These are phyloP conservation scores for Austrolebias charrua DNA, from an alignment of 2,797 vertebrate genomes.

Conservation along the genomic window DNA sequence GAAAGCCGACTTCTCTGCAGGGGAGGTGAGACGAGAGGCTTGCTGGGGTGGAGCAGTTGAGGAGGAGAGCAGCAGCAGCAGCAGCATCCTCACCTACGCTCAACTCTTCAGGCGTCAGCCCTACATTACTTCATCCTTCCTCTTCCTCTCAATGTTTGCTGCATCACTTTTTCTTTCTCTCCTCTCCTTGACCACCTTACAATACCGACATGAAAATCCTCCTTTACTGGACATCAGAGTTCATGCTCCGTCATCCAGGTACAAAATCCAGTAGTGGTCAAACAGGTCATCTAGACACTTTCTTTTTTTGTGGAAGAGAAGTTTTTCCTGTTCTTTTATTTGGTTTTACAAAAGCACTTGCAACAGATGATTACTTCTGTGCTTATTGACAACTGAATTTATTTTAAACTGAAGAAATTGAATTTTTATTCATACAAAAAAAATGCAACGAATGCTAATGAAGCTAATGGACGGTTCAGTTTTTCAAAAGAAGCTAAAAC, in stretches of 20 bases:
- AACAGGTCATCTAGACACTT: too few species aligned
- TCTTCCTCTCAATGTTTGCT: conserved; percentile 42
- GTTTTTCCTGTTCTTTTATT: not conserved
- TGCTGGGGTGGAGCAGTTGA: conserved; percentile 59
- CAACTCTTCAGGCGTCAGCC: conserved; percentile 48
- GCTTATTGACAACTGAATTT: not conserved
- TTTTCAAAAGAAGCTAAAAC: too few species aligned
- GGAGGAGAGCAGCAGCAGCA: conserved; percentile 45
- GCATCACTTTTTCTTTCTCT: conserved; percentile 1
- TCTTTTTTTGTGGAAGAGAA: too few species aligned
- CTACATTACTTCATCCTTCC: conserved; percentile 56
- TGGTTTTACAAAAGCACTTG: not conserved
- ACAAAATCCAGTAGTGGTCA: too few species aligned
- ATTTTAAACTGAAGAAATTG: too few species aligned
- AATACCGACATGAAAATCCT: conserved; percentile 1
- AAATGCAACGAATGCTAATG: too few species aligned
- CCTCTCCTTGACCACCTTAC: conserved; percentile 25
- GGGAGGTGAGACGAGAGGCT: conserved; percentile 55
- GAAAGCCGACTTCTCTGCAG: conserved; percentile 72
- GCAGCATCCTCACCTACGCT: conserved; percentile 47
- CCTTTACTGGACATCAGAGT: not conserved
- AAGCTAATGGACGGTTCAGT: too few species aligned
- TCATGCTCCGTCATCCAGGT: too few species aligned
- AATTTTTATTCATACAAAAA: too few species aligned
- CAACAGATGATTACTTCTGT: not conserved